Evolutionary conservation across 2,113 vertebrate species (phyloP), one percentile per base, ranked within the genome.

Genomic region (Ciconia stormi): DNA sequence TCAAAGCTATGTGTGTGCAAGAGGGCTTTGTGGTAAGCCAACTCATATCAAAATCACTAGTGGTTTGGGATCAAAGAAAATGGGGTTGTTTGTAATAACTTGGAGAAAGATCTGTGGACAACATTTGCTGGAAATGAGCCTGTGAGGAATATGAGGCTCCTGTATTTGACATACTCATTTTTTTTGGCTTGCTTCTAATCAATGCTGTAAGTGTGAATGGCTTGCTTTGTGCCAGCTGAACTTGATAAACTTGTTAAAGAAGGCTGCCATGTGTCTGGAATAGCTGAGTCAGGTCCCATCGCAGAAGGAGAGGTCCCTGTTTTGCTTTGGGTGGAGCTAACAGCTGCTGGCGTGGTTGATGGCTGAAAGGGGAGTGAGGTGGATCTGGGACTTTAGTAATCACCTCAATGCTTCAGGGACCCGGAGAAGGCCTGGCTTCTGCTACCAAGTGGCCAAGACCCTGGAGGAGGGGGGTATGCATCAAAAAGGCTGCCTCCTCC

Each of bases 1-100:
- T 93, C 72, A 92, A 53, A 88, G 22, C 56, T 53, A 3, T 44
- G 42, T 52, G 53, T 83, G 38, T 73, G 40, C 29, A 70, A 83
- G 88, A 85, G 29, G 44, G 16, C 22, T 94, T 67, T 44, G 23
- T 87, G 92, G 80, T 82, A 87, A 84, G 36, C 50, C 72, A 79
- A 5, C 52, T 91, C 86, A 55, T 14, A 3, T 29, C n/a, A 87
- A 78, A 80, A 63, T 71, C 52, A 49, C 27, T 44, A 20, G n/a
- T 87, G 91, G 58, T 49, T 82, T 83, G 69, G 26, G 73, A 94
- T 94, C 73, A 97, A 94, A 96, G 47, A 15, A 81, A 82, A 69
- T 8, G 8, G 16, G 52, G 32, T 6, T 91, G 55, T 49, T 50
- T 84, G 21, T 74, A 93, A 53, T 79, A 63, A 44, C 56, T 78